Conservation (phyloP, 2,797 vertebrate species). For the Sparidentex hasta region DNA sequence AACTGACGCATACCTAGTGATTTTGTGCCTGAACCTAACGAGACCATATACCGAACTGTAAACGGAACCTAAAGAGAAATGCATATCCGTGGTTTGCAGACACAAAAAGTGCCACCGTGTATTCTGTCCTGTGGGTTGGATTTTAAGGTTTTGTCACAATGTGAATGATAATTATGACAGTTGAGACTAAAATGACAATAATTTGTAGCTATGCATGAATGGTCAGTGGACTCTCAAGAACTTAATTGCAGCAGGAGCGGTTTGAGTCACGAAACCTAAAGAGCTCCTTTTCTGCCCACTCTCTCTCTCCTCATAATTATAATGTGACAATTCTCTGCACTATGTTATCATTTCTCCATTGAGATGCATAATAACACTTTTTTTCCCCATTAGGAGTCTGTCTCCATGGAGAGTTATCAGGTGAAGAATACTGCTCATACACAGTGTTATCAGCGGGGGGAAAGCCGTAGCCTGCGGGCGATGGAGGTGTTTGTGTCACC, state of each 20-base stretch:
- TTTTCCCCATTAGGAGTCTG: constrained; percentile 58
- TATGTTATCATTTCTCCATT: constrained; percentile 65
- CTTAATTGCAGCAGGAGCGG: constrained; percentile 54
- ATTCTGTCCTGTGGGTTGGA: no score
- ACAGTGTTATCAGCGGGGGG: constrained; percentile 42
- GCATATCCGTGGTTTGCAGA: no score
- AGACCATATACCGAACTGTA: no score
- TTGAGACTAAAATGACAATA: constrained; percentile 53
- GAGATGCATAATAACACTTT: constrained; percentile 68
- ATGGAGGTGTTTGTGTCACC: constrained; percentile 35
- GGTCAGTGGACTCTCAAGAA: constrained; percentile 54
- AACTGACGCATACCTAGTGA: not conserved
- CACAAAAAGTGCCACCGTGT: no score
- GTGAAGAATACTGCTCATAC: constrained; percentile 37
- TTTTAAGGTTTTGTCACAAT: constrained; percentile 30
- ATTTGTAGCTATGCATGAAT: constrained; percentile 58
- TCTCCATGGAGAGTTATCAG: constrained; percentile 60
- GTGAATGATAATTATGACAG: constrained; percentile 58
- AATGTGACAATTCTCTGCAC: constrained; percentile 68
- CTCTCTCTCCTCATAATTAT: constrained; percentile 61
- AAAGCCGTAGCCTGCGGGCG: constrained; percentile 17
- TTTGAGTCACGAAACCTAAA: constrained; percentile 58
- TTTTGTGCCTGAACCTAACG: no score
- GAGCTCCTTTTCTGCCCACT: constrained; percentile 57
- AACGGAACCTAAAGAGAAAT: no score